Evolutionary conservation across 1,140 invertebrate species (phyloP), one percentile per base, ranked within the genome.

Genomic region (Aradophagus sp.): DNA sequence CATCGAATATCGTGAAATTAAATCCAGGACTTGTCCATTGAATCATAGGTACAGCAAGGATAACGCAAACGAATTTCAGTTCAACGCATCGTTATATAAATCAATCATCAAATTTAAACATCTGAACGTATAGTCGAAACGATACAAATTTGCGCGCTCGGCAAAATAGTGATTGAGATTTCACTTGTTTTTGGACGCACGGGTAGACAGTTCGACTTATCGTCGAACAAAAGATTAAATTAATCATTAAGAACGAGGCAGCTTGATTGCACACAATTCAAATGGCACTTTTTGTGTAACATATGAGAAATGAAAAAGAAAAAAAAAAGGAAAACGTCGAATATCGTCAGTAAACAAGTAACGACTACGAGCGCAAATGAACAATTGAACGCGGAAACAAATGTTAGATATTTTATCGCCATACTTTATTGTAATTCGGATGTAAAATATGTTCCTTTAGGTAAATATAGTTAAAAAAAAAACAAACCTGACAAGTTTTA

Each of bases 1-100:
- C 83, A 86, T 83, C 80, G 77, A 85, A 73, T 80, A 73, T 80
- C 76, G 74, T 80, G 68, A 73, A 48, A 78, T 68, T 74, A 66
- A 79, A 80, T 77, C 75, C 76, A 80, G 73, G 75, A 78, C 67
- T 74, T 68, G 73, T 75, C 73, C 72, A 75, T 79, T 71, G 67
- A 72, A 73, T 65, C 48, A 72, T 81, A 77, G 76, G 74, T 75
- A 78, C 74, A 79, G 75, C 75, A 76, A 80, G 4, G 63, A 76
- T 80, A 80, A 80, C 71, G 71, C 63, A 61, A 65, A 56, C 39
- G 7, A 56, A 66, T 70, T 48, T 44, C 31, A 41, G 45, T 34
- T 56, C 10, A 45, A 44, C 32, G 8, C 23, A 35, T 27, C 35
- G 38, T 7, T 35, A 23, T 23, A n/a, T 23, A 8, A 23, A 23